phyloP scores from a whole-genome alignment of 2,113 vertebrate species.

The Psettodes erumei region DNA sequence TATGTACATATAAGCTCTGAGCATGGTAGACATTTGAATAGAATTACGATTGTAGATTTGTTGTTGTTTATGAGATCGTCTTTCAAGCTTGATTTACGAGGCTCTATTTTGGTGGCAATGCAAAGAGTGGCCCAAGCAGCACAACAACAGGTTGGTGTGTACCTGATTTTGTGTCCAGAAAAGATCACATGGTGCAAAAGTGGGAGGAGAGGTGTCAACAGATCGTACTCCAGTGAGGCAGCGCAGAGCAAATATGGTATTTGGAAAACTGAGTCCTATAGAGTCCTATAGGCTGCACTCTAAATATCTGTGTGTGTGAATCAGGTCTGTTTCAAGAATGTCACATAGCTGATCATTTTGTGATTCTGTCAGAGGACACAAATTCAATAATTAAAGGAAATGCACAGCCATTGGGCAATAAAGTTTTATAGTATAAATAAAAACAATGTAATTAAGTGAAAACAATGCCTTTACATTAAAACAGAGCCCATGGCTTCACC shows the following conservation, averaged over 20 bases:
- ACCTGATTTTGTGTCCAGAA: background rate
- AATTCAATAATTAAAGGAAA: background rate
- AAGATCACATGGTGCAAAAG: no score
- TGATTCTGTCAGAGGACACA: no score
- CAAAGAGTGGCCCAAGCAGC: background rate
- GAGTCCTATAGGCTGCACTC: background rate
- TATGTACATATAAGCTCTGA: background rate
- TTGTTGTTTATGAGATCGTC: background rate
- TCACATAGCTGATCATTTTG: no score
- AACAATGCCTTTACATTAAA: no score
- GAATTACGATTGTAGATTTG: background rate
- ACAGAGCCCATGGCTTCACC: background rate
- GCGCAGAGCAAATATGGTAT: no score
- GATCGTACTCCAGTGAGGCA: no score
- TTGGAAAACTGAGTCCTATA: no score
- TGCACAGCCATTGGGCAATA: background rate
- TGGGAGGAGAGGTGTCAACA: no score
- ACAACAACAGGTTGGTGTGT: background rate
- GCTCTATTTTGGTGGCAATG: conserved; percentile 18
- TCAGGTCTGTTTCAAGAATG: background rate
- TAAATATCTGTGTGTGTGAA: background rate
- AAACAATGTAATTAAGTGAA: no score
- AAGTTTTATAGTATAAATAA: background rate
- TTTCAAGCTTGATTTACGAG: background rate
- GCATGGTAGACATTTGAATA: background rate